These are phyloP conservation scores for Aramus guarauna DNA, from an alignment of 2,113 vertebrate genomes.

Conservation along the genomic window DNA sequence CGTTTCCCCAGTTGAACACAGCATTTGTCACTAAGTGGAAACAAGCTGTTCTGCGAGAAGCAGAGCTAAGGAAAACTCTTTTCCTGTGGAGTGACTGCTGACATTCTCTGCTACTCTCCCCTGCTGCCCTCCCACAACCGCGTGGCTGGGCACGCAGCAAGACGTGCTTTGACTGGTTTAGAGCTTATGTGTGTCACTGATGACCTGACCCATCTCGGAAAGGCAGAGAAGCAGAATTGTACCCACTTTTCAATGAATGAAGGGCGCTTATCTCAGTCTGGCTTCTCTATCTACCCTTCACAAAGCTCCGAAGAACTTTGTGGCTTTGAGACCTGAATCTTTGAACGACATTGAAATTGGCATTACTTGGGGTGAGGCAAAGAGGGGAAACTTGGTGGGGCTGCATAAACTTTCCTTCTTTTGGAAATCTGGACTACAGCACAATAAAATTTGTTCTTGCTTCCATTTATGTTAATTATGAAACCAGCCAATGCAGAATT, in stretches of 20 bases:
- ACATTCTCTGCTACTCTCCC: background rate
- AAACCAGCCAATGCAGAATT: background rate
- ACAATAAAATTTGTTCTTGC: background rate
- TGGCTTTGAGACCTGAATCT: background rate
- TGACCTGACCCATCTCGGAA: background rate
- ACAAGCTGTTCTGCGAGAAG: background rate
- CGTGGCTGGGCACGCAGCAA: fast-evolving
- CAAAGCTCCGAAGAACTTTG: background rate
- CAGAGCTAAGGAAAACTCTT: background rate
- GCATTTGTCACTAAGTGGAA: background rate
- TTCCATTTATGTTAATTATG: background rate
- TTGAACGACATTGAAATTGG: background rate
- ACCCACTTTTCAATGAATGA: background rate
- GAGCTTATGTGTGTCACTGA: background rate
- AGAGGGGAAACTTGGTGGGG: background rate
- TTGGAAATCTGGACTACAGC: background rate
- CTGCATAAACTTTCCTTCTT: background rate
- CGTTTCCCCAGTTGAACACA: background rate
- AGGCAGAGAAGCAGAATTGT: background rate
- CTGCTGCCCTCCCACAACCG: background rate
- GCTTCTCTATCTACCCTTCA: background rate
- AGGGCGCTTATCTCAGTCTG: background rate
- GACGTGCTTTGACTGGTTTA: background rate
- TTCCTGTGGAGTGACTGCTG: background rate
- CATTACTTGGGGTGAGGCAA: background rate